Evolutionary conservation across 2,113 vertebrate species (phyloP).

Genomic region (Pseudolaguvia tuberculata): DNA sequence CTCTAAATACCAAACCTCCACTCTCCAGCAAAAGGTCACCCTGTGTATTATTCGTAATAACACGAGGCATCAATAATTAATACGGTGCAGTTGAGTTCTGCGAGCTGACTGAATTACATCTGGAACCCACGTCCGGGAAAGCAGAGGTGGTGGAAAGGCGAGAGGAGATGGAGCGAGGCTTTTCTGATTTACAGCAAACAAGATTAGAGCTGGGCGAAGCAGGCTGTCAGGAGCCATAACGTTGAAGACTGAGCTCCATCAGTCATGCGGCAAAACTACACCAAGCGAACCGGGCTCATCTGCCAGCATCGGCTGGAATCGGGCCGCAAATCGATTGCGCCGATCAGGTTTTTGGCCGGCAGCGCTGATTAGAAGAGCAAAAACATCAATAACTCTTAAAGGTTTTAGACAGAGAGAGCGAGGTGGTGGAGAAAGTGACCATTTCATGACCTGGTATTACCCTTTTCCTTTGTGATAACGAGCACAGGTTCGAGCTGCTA

Average conservation of each 20-base stretch:
- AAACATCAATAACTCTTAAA: conserved; percentile 44
- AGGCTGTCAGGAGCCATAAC: conserved; percentile 33
- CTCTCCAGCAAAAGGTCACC: conserved; percentile 16
- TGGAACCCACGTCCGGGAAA: conserved; percentile 15
- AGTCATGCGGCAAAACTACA: conserved; percentile 37
- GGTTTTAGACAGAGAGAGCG: conserved; percentile 5
- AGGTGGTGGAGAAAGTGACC: background rate
- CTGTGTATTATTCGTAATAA: conserved; percentile 47
- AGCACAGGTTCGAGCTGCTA: conserved; percentile 28
- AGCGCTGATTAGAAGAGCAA: conserved; percentile 42
- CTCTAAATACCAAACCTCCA: conserved; percentile 24
- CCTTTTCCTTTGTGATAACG: conserved; percentile 11
- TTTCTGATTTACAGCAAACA: conserved; percentile 39
- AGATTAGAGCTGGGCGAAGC: conserved; percentile 34
- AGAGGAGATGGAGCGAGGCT: conserved; percentile 35
- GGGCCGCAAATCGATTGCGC: conserved; percentile 20
- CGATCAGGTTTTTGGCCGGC: conserved; percentile 31
- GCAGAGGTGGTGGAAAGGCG: conserved; percentile 39
- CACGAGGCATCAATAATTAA: conserved; percentile 60
- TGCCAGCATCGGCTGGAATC: conserved; percentile 12
- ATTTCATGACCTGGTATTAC: conserved; percentile 33
- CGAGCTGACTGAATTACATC: conserved; percentile 27
- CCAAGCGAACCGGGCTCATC: conserved; percentile 8
- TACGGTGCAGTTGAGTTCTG: conserved; percentile 45
- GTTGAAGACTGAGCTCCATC: conserved; percentile 27